Base-by-base conservation (phyloP, 2,113 vertebrate genomes). In the Physeter macrocephalus region DNA sequence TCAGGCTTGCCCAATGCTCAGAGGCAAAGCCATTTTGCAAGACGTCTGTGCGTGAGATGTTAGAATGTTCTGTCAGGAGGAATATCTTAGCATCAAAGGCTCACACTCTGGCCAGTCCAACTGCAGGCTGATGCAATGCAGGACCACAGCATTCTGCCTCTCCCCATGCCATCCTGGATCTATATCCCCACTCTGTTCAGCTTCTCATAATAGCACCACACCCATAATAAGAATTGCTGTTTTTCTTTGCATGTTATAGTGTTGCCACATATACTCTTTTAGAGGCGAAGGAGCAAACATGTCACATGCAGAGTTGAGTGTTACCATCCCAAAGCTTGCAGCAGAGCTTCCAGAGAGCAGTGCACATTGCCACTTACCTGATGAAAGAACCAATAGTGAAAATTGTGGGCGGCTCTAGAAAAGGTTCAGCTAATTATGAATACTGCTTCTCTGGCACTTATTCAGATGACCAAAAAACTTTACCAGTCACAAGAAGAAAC, bases 1-100 rank as follows among this genome's bases (percentile, higher is more conserved):
- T 86, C 25, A 90, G 20, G 62, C 80, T 90, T 93, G 92, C 75
- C 52, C 97, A 93, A 85, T 90, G 59, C 11, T 94, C 46, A 92
- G 80, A 77, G 77, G 96, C 96, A 95, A 96, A 97, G 83, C 8
- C 82, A 52, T 21, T 95, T 84, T 95, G 81, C 90, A 98, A 67
- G 81, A 90, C 88, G 59, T 14, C 41, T 82, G 29, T 49, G 43
- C 8, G 1, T 34, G 34, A 93, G 10, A 41, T 54, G 25, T 80
- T 5, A 72, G 61, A 66, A 80, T 36, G 41, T 71, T 59, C 75
- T 21, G 2, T 52, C 83, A 59, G 31, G 27, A 20, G 12, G 61
- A 92, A 90, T 8, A 64, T 13, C 66, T 87, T 69, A 49, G n/a
- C 12, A 9, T 20, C 27, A 43, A 29, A 93, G 46, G 41, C 41